Conservation (phyloP, 2,113 vertebrate genomes). For the Bagarius yarrelli region DNA sequence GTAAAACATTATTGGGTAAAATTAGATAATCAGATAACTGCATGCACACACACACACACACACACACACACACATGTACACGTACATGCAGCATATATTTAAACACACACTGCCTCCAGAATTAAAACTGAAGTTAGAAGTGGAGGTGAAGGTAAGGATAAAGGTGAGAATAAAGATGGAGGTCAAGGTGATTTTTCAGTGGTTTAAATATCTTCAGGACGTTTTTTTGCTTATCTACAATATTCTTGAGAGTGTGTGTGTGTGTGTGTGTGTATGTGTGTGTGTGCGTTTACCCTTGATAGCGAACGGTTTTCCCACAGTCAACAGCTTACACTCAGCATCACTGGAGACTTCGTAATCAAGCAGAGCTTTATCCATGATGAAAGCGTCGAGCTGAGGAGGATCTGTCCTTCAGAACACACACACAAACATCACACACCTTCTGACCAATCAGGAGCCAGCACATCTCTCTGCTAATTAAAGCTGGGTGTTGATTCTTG, state of each 20-base stretch:
- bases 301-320: slow-evolving; percentile 94
- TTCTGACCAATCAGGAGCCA: slow-evolving; percentile 2
- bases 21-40: background rate
- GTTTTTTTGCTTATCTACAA: background rate
- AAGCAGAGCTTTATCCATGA: slow-evolving; percentile 97
- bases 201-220: background rate
- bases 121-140: background rate
- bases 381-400: slow-evolving; percentile 90
- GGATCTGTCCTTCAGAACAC: slow-evolving; percentile 81
- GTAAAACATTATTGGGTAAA: no score
- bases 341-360: slow-evolving; percentile 97
- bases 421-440: slow-evolving; percentile 44
- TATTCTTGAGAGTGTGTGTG: no score
- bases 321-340: slow-evolving; percentile 91
- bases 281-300: slow-evolving; percentile 82
- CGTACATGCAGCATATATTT: background rate
- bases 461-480: background rate
- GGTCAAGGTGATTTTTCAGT: background rate
- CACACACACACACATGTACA: background rate
- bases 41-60: slow-evolving; percentile 11
- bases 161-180: background rate
- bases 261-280: background rate
- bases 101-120: background rate
- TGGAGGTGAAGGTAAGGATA: background rate
- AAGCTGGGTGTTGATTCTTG: background rate